Evolutionary conservation across 2,888 invertebrate species (phyloP).

Genomic region (Drosophila kuntzei): DNA sequence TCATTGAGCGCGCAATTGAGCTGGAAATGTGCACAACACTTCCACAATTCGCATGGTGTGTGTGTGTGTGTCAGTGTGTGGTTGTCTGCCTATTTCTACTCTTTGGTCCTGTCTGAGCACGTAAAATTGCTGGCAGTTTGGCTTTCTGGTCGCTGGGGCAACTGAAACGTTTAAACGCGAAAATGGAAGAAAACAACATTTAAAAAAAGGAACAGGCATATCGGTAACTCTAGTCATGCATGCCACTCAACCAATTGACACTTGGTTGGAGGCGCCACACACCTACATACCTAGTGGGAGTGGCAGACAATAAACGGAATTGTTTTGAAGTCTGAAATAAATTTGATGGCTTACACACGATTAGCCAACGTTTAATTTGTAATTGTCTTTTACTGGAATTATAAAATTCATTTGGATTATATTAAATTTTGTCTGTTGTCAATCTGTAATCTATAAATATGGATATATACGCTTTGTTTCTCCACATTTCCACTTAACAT

Average conservation of each 20-base stretch:
- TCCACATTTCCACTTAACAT: background rate
- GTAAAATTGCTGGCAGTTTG: slow-evolving; percentile 66
- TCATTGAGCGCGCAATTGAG: slow-evolving; percentile 80
- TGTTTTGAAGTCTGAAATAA: background rate
- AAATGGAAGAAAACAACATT: slow-evolving; percentile 8
- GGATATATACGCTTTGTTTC: background rate
- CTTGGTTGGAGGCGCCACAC: slow-evolving; percentile 44
- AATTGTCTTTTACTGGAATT: background rate
- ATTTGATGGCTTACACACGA: background rate
- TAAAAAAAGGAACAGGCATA: background rate
- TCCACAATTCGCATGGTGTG: slow-evolving; percentile 21
- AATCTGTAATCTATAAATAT: background rate
- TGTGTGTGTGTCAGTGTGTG: slow-evolving; percentile 22
- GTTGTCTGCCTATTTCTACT: slow-evolving; percentile 51
- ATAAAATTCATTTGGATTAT: background rate
- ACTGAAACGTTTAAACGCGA: slow-evolving; percentile 17
- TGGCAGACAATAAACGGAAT: slow-evolving; percentile 6
- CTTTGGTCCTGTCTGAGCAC: slow-evolving; percentile 53
- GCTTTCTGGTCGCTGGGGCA: slow-evolving; percentile 44
- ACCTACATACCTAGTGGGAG: background rate
- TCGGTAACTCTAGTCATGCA: slow-evolving; percentile 38
- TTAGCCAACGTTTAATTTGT: background rate
- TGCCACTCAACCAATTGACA: slow-evolving; percentile 69
- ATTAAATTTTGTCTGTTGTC: background rate
- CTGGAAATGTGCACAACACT: slow-evolving; percentile 70